A percentile compares a stretch with the other conserved stretches of the same genome.
Conservation (phyloP, 2,113 vertebrate genomes). For the Grus americana region DNA sequence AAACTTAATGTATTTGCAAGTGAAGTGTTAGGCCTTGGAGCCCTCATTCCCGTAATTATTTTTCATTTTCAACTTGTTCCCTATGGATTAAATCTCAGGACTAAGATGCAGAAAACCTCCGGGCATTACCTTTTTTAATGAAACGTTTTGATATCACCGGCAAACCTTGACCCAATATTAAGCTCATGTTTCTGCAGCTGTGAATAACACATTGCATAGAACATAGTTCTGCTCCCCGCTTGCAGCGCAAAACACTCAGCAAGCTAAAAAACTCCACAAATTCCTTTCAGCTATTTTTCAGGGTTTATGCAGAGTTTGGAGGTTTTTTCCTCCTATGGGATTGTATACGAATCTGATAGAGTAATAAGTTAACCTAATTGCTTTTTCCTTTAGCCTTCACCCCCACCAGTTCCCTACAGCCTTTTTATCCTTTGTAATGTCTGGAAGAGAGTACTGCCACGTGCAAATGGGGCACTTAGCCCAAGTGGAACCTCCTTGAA, state of each 20-base stretch:
- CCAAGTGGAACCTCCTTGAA: neutral
- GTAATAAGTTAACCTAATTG: neutral
- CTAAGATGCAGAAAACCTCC: neutral
- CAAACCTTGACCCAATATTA: neutral
- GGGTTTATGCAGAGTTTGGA: neutral
- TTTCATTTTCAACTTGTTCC: neutral
- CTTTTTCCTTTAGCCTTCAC: neutral
- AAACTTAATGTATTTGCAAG: neutral
- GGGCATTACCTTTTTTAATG: neutral
- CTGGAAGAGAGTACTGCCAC: neutral
- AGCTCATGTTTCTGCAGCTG: neutral
- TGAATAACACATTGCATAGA: neutral
- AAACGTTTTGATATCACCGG: neutral
- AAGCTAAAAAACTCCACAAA: neutral
- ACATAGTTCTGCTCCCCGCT: neutral
- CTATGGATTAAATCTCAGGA: neutral
- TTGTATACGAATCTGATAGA: neutral
- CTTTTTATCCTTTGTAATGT: neutral
- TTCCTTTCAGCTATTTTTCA: neutral
- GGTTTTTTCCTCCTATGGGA: neutral
- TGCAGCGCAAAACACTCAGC: neutral
- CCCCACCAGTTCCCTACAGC: neutral
- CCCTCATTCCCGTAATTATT: neutral
- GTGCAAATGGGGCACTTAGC: neutral
- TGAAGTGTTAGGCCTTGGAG: neutral